phyloP scores from a whole-genome alignment of 2,797 vertebrate genomes.

The Phrynocephalus guinanensis region DNA sequence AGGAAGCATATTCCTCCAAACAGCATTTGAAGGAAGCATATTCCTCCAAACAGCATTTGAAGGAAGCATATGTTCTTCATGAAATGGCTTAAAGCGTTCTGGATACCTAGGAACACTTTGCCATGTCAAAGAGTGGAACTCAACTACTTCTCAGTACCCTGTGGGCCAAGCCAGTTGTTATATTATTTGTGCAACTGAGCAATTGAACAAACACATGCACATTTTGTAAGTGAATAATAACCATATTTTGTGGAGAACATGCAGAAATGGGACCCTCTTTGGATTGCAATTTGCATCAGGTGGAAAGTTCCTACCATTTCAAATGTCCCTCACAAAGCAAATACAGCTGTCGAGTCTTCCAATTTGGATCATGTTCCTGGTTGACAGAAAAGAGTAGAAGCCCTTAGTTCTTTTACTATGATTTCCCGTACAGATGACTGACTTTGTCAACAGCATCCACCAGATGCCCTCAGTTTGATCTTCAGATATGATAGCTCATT shows the following conservation, averaged over 20 bases:
- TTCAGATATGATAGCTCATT: background rate
- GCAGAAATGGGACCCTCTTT: too few species aligned
- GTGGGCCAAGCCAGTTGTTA: background rate
- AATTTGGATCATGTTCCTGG: background rate
- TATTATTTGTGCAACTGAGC: background rate
- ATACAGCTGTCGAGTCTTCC: too few species aligned
- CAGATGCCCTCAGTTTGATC: too few species aligned
- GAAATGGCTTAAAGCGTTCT: background rate
- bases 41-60: background rate
- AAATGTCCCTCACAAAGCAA: too few species aligned
- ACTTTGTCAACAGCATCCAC: background rate
- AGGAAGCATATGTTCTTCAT: background rate
- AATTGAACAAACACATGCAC: background rate
- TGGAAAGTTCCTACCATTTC: too few species aligned
- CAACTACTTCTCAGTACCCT: background rate
- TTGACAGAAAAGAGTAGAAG: background rate
- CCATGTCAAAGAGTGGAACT: too few species aligned
- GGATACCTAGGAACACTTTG: background rate
- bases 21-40: too few species aligned
- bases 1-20: too few species aligned
- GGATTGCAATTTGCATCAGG: too few species aligned
- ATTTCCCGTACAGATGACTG: background rate
- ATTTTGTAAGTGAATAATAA: too few species aligned
- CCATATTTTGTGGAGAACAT: too few species aligned
- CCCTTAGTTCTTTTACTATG: background rate